Percentiles rank a stretch among this genome's conserved stretches.
Evolutionary conservation across 2,797 vertebrate genomes (phyloP).

Genomic region (Aldrovandia affinis): DNA sequence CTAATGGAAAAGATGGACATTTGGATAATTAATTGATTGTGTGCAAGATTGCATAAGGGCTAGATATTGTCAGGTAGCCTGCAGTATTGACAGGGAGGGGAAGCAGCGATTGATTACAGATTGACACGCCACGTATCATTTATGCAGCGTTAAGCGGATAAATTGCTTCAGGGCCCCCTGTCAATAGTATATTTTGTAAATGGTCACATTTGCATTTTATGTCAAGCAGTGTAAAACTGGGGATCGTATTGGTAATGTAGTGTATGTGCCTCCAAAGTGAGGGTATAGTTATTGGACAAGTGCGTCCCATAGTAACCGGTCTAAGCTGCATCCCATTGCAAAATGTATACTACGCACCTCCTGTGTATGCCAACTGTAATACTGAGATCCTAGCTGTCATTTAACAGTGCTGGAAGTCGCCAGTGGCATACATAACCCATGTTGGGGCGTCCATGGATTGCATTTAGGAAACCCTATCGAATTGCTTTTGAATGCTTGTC

Average conservation of each 20-base stretch:
- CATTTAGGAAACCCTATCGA: constrained; percentile 16
- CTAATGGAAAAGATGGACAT: not conserved
- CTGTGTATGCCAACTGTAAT: not conserved
- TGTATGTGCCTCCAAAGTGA: not conserved
- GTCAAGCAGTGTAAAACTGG: not conserved
- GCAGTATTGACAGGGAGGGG: not conserved
- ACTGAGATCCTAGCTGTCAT: not conserved
- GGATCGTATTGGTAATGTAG: not conserved
- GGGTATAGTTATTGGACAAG: not conserved
- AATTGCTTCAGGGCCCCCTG: not conserved
- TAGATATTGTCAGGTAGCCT: constrained; percentile 9
- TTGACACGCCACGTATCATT: not conserved
- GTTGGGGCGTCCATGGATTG: constrained; percentile 42
- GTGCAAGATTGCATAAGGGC: constrained; percentile 3
- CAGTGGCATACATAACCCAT: constrained; percentile 20
- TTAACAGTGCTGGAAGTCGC: not conserved
- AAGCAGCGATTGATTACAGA: constrained; percentile 15
- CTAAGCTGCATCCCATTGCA: not conserved
- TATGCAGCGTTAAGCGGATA: not conserved
- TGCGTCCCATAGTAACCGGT: not conserved
- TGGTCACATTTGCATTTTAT: not conserved
- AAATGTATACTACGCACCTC: not conserved
- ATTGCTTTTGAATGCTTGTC: constrained; percentile 56
- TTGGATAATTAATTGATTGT: not conserved
- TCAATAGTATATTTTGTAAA: not conserved